These are phyloP conservation scores for Macrochelys suwanniensis DNA, from an alignment of 2,797 vertebrate genomes.

Conservation along the genomic window DNA sequence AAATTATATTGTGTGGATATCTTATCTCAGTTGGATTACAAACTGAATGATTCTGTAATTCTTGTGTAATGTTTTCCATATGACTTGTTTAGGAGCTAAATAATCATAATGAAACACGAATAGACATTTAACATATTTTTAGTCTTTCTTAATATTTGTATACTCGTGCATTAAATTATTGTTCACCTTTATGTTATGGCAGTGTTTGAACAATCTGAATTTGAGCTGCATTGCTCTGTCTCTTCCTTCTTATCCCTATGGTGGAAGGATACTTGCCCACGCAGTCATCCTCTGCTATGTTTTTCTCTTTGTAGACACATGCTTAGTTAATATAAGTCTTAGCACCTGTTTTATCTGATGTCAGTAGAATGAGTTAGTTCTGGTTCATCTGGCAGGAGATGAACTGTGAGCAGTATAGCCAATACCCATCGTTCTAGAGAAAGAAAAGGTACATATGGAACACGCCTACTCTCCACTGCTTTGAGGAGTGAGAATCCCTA, in stretches of 20 bases:
- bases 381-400: not conserved
- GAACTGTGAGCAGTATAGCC: conserved; percentile 24
- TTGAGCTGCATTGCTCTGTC: not conserved
- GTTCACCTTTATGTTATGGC: not conserved
- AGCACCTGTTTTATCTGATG: conserved; percentile 41
- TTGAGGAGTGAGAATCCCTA: conserved; percentile 53
- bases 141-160: not conserved
- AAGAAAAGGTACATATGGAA: conserved; percentile 56
- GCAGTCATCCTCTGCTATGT: conserved; percentile 11
- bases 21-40: not conserved
- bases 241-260: not conserved
- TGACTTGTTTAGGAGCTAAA: not conserved
- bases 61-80: not conserved
- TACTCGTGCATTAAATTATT: not conserved
- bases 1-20: not conserved
- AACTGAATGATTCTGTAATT: not conserved
- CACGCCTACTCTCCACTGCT: conserved; percentile 37
- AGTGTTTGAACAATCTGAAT: not conserved
- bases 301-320: conserved; percentile 30
- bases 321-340: conserved; percentile 18
- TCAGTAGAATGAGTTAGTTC: conserved; percentile 22
- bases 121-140: not conserved
- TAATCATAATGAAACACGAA: not conserved
- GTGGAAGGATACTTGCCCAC: conserved; percentile 46
- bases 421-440: conserved; percentile 49